A percentile compares a stretch with the other conserved stretches of the same genome.
Conservation (phyloP, 2,888 invertebrate genomes). For the Synergus japonicus region DNA sequence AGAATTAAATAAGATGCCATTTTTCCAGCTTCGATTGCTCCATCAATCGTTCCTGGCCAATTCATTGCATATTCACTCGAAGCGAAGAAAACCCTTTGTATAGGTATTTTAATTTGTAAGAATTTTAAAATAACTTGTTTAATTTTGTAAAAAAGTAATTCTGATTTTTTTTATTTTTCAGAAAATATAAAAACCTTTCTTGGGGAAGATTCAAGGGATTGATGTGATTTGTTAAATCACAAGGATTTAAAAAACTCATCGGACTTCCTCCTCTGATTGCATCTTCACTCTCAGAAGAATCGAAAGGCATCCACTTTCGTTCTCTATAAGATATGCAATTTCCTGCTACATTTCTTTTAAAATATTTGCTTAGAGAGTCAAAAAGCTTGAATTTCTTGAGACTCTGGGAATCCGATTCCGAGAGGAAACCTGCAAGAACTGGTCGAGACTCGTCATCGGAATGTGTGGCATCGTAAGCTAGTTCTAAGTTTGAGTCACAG, state of each 20-base stretch:
- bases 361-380: constrained; percentile 51
- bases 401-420: constrained; percentile 23
- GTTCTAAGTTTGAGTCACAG: constrained; percentile 50
- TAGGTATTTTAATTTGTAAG: not conserved
- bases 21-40: constrained; percentile 67
- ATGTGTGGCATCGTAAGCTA: constrained; percentile 59
- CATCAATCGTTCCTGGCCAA: constrained; percentile 69
- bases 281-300: constrained; percentile 20
- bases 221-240: constrained; percentile 49
- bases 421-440: constrained; percentile 61
- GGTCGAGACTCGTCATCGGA: constrained; percentile 24
- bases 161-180: not conserved
- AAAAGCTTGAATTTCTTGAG: constrained; percentile 34
- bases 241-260: constrained; percentile 63
- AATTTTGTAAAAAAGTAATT: not conserved
- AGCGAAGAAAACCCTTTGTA: constrained; percentile 63
- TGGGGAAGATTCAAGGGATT: constrained; percentile 54
- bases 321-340: constrained; percentile 51
- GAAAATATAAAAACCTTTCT: constrained; percentile 55
- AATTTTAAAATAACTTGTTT: not conserved
- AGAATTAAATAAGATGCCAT: constrained; percentile 59
- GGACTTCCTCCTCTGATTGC: constrained; percentile 52
- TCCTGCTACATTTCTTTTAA: constrained; percentile 31
- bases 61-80: constrained; percentile 66
- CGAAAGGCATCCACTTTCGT: constrained; percentile 40